Evolutionary conservation across 2,113 vertebrate species (phyloP), one percentile per base, ranked within the genome.

Genomic region (Lanius collurio): DNA sequence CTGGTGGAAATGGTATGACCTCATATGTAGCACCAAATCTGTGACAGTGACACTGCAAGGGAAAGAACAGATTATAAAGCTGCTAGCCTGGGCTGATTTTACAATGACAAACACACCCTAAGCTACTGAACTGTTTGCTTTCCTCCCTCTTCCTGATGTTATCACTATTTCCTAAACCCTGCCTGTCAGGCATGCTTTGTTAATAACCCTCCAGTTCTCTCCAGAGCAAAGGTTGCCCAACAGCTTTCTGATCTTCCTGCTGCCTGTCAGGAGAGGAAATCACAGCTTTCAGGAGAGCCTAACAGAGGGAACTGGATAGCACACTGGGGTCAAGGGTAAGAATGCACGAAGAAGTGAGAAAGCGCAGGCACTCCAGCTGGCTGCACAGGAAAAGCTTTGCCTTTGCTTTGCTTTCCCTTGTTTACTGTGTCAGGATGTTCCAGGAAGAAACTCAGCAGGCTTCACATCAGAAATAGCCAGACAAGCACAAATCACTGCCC

Each of bases 181-280:
- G 94, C 92, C 96, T 97, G 95, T 97, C 97, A 97, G 76, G 89
- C 94, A 76, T 79, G 94, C 93, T 95, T 97, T 97, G 96, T 95
- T 97, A 97, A 97, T 97, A 97, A 94, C 87, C 94, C 87, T 94
- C 65, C 75, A 81, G 93, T 84, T 91, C 94, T 96, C 90, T 85
- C 67, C 78, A 83, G 98, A 98, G 97, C 98, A 98, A 98, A 98
- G 98, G 98, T 98, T 97, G 97, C 92, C 93, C 83, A 96, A 94
- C 98, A 98, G 98, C 97, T 97, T 98, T 98, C 98, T 97, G 96
- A 93, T 97, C 95, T 98, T 98, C 98, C 98, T 98, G 98, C 94
- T 64, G 92, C 95, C 94, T 98, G 98, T 98, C 98, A 97, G 92
- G 94, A 98, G 90, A 98, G 98, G 98, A 98, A 98, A 97, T 98